Conservation (phyloP, 2,888 invertebrate genomes). For the Acronicta alni region DNA sequence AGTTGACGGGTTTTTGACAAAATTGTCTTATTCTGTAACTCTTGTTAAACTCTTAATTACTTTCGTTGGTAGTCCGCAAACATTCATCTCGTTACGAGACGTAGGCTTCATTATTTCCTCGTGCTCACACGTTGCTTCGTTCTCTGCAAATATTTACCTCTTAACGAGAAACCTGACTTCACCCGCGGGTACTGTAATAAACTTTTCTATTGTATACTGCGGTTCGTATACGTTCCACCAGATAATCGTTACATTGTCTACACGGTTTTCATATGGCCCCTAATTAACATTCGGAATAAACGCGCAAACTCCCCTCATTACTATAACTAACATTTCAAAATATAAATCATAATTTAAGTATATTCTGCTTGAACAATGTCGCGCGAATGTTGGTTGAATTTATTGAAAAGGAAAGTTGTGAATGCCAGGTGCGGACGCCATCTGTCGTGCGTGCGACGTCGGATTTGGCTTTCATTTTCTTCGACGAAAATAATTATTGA, state of each 20-base stretch:
- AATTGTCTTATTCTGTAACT: conserved; percentile 76
- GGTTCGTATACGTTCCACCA: conserved; percentile 66
- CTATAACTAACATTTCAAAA: conserved; percentile 50
- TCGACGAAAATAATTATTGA: conserved; percentile 67
- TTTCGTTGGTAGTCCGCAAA: conserved; percentile 84
- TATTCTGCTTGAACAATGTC: conserved; percentile 57
- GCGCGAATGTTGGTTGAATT: conserved; percentile 63
- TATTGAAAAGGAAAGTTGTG: conserved; percentile 80
- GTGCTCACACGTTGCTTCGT: conserved; percentile 79
- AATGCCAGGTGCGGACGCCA: conserved; percentile 72
- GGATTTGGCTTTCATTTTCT: conserved; percentile 67
- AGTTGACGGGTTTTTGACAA: conserved; percentile 68
- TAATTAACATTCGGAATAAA: conserved; percentile 66
- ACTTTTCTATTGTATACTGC: conserved; percentile 82
- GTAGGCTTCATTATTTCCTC: conserved; percentile 86
- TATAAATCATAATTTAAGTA: conserved; percentile 62
- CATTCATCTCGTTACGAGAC: conserved; percentile 82
- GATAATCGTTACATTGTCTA: conserved; percentile 60
- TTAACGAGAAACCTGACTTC: conserved; percentile 85
- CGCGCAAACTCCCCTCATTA: conserved; percentile 46
- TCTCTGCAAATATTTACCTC: conserved; percentile 83
- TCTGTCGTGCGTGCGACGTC: conserved; percentile 64
- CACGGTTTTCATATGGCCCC: conserved; percentile 62
- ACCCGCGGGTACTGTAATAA: conserved; percentile 80
- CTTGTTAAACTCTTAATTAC: conserved; percentile 86